These are phyloP conservation scores for Pachycephala philippinensis DNA, from an alignment of 2,113 vertebrate genomes.

Conservation along the genomic window DNA sequence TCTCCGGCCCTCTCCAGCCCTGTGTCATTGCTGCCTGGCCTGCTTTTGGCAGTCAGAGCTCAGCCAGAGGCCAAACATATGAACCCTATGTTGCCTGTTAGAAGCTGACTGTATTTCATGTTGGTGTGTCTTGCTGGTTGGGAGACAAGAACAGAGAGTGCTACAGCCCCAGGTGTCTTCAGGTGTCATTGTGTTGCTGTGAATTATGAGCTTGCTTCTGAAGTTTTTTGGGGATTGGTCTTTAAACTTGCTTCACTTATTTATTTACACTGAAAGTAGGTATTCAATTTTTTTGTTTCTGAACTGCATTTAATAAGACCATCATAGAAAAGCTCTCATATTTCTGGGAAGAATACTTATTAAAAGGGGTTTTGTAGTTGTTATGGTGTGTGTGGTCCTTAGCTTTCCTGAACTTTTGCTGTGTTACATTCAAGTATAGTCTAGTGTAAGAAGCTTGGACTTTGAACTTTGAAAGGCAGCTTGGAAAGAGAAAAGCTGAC, in stretches of 20 bases:
- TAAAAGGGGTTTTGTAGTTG: background rate
- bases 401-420: background rate
- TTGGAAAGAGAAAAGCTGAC: background rate
- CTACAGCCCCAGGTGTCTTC: background rate
- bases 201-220: background rate
- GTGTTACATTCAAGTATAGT: background rate
- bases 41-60: background rate
- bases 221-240: background rate
- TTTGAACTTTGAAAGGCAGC: background rate
- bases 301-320: background rate
- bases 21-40: background rate
- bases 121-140: background rate
- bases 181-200: background rate
- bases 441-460: background rate
- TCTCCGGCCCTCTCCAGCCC: background rate
- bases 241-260: background rate
- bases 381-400: background rate
- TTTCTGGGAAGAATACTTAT: background rate
- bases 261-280: background rate
- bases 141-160: background rate
- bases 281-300: background rate
- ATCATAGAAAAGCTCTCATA: background rate
- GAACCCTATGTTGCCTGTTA: background rate
- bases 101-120: fast-evolving
- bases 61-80: background rate